Evolutionary conservation across 2,797 vertebrate genomes (phyloP).

Genomic region (Orestias chungarensis): DNA sequence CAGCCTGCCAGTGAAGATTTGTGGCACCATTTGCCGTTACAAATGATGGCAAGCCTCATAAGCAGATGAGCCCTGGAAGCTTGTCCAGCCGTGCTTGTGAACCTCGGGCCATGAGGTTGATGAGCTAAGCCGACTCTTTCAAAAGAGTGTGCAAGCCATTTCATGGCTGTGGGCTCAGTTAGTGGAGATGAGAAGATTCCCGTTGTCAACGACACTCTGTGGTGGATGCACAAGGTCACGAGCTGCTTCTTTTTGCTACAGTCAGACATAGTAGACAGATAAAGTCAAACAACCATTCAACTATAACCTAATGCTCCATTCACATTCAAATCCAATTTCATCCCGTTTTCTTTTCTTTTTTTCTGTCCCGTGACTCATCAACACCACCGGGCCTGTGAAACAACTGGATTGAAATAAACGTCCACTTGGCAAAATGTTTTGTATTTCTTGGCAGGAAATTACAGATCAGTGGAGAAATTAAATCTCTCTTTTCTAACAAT

Average conservation of each 20-base stretch:
- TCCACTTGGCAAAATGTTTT: slow-evolving; percentile 22
- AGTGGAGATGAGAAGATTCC: slow-evolving; percentile 54
- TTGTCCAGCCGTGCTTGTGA: slow-evolving; percentile 54
- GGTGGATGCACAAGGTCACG: slow-evolving; percentile 52
- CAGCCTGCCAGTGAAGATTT: slow-evolving; percentile 52
- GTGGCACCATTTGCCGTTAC: slow-evolving; percentile 53
- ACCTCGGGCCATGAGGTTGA: slow-evolving; percentile 59
- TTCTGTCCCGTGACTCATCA: slow-evolving; percentile 24
- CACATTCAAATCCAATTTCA: slow-evolving; percentile 27
- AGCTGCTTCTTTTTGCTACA: slow-evolving; percentile 26
- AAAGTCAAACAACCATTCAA: slow-evolving; percentile 3
- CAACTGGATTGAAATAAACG: slow-evolving; percentile 32
- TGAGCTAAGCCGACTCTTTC: slow-evolving; percentile 50
- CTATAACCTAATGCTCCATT: slow-evolving; percentile 6
- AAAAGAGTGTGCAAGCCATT: slow-evolving; percentile 52
- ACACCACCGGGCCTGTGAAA: slow-evolving; percentile 24
- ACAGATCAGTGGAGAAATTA: slow-evolving; percentile 10
- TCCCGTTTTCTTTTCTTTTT: slow-evolving; percentile 14
- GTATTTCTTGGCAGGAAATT: slow-evolving; percentile 16
- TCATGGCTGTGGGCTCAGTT: slow-evolving; percentile 51
- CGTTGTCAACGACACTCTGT: slow-evolving; percentile 47
- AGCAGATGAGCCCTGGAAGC: slow-evolving; percentile 57
- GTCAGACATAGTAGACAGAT: slow-evolving; percentile 18
- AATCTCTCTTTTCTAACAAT: not conserved
- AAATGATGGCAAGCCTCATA: slow-evolving; percentile 52